Percentiles rank a stretch among this genome's conserved stretches.
Evolutionary conservation across 2,888 invertebrate genomes (phyloP).

Genomic region (Heliconius erato): DNA sequence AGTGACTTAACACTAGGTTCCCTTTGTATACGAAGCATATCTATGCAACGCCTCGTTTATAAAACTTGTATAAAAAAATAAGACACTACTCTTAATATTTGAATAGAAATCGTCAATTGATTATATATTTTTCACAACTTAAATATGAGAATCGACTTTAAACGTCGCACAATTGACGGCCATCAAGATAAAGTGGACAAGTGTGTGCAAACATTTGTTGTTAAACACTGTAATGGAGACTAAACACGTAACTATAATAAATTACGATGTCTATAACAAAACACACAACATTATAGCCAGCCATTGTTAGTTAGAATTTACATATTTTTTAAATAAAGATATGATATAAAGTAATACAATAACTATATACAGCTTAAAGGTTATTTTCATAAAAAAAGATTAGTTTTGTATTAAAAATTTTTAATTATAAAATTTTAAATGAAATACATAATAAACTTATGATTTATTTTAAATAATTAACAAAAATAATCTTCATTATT

Average conservation of each 20-base stretch:
- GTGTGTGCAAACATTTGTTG: constrained; percentile 33
- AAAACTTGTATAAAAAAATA: too few species aligned
- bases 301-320: background rate
- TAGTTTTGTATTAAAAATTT: background rate
- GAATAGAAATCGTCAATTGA: background rate
- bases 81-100: background rate
- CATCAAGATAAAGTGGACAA: constrained; percentile 35
- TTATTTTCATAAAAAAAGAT: background rate
- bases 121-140: constrained; percentile 10
- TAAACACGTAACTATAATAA: constrained; percentile 20
- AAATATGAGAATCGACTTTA: background rate
- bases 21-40: too few species aligned
- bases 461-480: too few species aligned
- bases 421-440: background rate
- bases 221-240: constrained; percentile 27
- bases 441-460: too few species aligned
- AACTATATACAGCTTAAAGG: background rate
- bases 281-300: too few species aligned
- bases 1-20: too few species aligned
- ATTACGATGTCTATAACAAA: constrained; percentile 17
- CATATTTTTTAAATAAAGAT: background rate
- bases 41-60: too few species aligned
- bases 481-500: background rate
- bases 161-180: constrained; percentile 20
- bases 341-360: background rate